Percentiles rank a stretch among this genome's conserved stretches.
phyloP scores from a whole-genome alignment of 1,140 invertebrate species.

The Diprion similis region DNA sequence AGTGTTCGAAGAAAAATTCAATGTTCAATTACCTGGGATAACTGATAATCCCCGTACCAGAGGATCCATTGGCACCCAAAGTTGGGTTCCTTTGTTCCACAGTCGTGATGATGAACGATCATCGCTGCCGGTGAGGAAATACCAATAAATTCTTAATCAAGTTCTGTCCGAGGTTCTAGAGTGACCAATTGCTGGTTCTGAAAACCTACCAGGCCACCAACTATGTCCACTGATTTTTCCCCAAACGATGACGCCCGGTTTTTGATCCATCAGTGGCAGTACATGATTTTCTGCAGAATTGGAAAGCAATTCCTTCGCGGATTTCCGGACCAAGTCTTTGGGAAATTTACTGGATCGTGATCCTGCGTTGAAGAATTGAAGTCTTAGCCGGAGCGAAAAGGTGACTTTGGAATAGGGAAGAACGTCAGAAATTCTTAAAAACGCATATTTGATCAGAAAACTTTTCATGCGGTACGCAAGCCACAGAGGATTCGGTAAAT shows the following conservation, averaged over 20 bases:
- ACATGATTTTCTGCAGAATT: neutral
- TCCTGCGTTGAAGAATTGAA: no score
- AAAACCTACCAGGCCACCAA: conserved; percentile 52
- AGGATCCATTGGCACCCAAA: conserved; percentile 56
- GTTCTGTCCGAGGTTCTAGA: neutral
- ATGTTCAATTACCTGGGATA: conserved; percentile 43
- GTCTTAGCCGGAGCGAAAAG: no score
- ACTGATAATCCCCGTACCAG: conserved; percentile 53
- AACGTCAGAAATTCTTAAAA: no score
- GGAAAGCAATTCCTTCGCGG: neutral
- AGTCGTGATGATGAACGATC: conserved; percentile 52
- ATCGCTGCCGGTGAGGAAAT: conserved; percentile 39
- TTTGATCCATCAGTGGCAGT: conserved; percentile 45
- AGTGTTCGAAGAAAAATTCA: no score
- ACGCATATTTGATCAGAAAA: no score
- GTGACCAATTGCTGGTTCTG: conserved; percentile 11
- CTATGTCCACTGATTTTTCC: conserved; percentile 49
- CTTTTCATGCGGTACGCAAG: no score
- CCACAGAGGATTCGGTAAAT: no score
- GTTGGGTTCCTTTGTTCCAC: conserved; percentile 48
- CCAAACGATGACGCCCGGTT: conserved; percentile 50
- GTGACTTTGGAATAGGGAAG: no score
- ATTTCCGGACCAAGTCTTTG: neutral
- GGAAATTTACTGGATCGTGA: neutral
- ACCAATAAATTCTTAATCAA: neutral